Base-by-base conservation (phyloP, 2,888 invertebrate species). In the Eupithecia centaureata region DNA sequence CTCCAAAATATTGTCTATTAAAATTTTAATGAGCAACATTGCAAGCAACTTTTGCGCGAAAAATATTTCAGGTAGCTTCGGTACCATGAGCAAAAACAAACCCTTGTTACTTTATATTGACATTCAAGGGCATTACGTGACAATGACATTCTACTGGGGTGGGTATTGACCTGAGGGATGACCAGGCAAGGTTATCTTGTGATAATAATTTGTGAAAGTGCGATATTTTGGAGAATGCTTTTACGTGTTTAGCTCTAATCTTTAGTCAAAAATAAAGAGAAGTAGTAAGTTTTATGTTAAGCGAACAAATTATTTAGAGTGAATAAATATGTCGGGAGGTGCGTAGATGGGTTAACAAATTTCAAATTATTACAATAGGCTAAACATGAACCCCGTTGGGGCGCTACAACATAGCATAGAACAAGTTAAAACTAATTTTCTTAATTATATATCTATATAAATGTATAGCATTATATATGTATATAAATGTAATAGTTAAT, bases 91-190 rank as follows among this genome's bases (percentile, higher is more conserved):
- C 28, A 12, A 56, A 28, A 56, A 35, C 54, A 56, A 56, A 57
- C 32, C 57, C 57, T 30, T 57, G 32, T 57, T 56, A 57, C 30
- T 12, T 32, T 57, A 32, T 57, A 57, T 57, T 57, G 28, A 30
- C 32, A 57, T 22, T 22, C 57, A 32, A 57, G 57, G 57, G 8
- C 57, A 22, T 32, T n/a, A n/a, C n/a, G 32, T 30, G 32, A 57
- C 32, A 28, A 42, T 65, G 58, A 60, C 35, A 47, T 51, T 57
- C 57, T n/a, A 30, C 56, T 56, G 32, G 57, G 30, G 32, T 57
- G 54, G 54, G 27, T 28, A 28, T 52, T 52, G 30, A 57, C 57
- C 54, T 32, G 18, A 57, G 10, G n/a, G 33, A 58, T 58, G 32
- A 32, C 33, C 25, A 25, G 58, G 58, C 38, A 38, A 59, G 57